Evolutionary conservation across 2,113 vertebrate genomes (phyloP).

Genomic region (Anseranas semipalmata): DNA sequence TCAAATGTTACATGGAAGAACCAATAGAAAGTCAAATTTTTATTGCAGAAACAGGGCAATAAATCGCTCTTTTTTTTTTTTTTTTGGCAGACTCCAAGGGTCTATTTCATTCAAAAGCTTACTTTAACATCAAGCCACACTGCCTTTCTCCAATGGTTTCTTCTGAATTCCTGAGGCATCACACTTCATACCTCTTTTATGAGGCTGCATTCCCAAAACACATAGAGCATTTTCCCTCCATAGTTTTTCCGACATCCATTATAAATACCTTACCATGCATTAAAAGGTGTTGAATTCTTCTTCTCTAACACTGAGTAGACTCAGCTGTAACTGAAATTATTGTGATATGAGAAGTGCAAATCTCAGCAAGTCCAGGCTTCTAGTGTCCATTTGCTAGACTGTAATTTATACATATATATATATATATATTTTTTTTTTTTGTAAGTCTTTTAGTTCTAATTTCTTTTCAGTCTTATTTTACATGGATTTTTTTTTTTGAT

Average conservation of each 20-base stretch:
- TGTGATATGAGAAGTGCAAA: neutral
- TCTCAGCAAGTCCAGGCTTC: neutral
- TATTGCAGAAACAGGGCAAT: neutral
- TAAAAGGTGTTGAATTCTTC: neutral
- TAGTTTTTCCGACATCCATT: neutral
- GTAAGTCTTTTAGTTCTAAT: neutral
- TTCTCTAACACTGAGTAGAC: neutral
- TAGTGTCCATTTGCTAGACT: neutral
- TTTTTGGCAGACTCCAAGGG: neutral
- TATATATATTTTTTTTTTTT: neutral
- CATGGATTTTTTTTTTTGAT: neutral
- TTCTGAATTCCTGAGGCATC: slow-evolving; percentile 30
- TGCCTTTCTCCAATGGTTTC: neutral
- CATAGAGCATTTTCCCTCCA: neutral
- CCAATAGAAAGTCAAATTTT: neutral
- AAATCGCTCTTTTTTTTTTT: neutral
- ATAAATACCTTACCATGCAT: neutral
- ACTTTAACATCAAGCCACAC: neutral
- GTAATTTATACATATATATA: neutral
- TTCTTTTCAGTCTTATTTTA: neutral
- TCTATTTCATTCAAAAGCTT: slow-evolving; percentile 3
- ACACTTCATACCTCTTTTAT: neutral
- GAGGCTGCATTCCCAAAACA: neutral
- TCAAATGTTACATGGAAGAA: neutral
- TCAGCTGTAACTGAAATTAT: neutral